Evolutionary conservation across 1,140 invertebrate species (phyloP).

Genomic region (Muscidifurax raptorellus): DNA sequence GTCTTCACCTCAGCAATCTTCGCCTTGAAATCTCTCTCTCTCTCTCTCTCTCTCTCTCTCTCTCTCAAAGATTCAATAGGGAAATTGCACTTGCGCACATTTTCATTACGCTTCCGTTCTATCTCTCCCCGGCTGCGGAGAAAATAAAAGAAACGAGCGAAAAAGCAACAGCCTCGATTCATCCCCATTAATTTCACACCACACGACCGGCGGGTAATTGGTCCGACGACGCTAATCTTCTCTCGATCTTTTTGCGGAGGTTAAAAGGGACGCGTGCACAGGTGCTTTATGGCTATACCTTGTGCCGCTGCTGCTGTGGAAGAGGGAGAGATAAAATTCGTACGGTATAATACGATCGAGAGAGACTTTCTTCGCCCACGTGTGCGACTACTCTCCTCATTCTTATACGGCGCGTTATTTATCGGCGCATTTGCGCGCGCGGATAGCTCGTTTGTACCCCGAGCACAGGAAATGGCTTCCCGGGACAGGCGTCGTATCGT

Average conservation of each 20-base stretch:
- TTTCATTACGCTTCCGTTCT: constrained; percentile 25
- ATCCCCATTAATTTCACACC: constrained; percentile 40
- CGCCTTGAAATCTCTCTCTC: not conserved
- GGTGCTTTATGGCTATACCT: constrained; percentile 26
- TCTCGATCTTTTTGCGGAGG: constrained; percentile 20
- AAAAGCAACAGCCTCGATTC: not conserved
- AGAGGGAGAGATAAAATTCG: constrained; percentile 17
- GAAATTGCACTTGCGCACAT: constrained; percentile 11
- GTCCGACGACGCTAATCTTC: constrained; percentile 41
- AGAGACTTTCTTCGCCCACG: not conserved
- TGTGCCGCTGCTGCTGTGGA: not conserved
- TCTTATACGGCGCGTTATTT: constrained; percentile 6
- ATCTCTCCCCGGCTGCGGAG: not conserved
- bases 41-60: not conserved
- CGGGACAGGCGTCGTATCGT: not conserved
- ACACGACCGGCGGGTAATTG: constrained; percentile 39
- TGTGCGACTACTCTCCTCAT: not conserved
- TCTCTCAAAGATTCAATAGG: not conserved
- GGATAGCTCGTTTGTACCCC: not conserved
- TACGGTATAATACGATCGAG: constrained; percentile 5
- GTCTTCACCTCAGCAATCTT: not conserved
- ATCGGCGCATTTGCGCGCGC: constrained; percentile 12
- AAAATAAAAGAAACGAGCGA: not conserved
- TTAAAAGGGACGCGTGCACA: not conserved
- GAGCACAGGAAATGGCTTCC: not conserved